A percentile compares a stretch with the other conserved stretches of the same genome.
Evolutionary conservation across 2,113 vertebrate genomes (phyloP).

Genomic region (Spheniscus mendiculus): DNA sequence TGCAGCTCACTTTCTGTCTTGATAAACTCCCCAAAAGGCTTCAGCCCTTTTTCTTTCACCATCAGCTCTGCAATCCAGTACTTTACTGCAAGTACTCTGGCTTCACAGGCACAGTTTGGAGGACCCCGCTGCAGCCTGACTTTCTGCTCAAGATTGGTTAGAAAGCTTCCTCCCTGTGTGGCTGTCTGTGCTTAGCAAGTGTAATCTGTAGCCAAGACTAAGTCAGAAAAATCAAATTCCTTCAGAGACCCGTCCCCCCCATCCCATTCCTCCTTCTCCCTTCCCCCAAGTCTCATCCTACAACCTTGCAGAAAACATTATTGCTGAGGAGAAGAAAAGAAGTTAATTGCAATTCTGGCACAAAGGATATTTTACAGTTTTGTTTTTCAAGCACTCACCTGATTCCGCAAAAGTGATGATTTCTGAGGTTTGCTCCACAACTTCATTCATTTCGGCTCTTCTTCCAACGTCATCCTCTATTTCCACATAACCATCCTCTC

Average conservation of each 20-base stretch:
- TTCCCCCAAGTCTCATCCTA: neutral
- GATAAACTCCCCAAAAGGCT: slow-evolving; percentile 23
- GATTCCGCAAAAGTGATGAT: slow-evolving; percentile 98
- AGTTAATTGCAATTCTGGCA: slow-evolving; percentile 41
- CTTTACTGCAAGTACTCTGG: slow-evolving; percentile 25
- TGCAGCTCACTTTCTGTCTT: slow-evolving; percentile 16
- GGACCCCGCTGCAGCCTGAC: slow-evolving; percentile 32
- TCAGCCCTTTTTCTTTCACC: slow-evolving; percentile 26
- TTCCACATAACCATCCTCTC: slow-evolving; percentile 93
- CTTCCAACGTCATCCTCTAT: slow-evolving; percentile 91
- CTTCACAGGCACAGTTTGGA: slow-evolving; percentile 41
- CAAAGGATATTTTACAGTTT: neutral
- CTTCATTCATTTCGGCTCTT: slow-evolving; percentile 78
- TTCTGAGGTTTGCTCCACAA: slow-evolving; percentile 93
- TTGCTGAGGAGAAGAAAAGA: neutral
- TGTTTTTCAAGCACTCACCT: slow-evolving; percentile 83
- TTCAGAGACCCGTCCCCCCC: neutral
- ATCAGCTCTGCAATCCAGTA: neutral
- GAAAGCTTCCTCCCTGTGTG: slow-evolving; percentile 52
- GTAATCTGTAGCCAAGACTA: slow-evolving; percentile 56
- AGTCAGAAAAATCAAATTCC: slow-evolving; percentile 48
- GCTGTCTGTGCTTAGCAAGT: slow-evolving; percentile 63
- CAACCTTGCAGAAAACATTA: slow-evolving; percentile 28
- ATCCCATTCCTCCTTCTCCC: neutral
- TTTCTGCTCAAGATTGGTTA: slow-evolving; percentile 52